phyloP scores from a whole-genome alignment of 2,888 invertebrate genomes.

The Drosophila anomelani region DNA sequence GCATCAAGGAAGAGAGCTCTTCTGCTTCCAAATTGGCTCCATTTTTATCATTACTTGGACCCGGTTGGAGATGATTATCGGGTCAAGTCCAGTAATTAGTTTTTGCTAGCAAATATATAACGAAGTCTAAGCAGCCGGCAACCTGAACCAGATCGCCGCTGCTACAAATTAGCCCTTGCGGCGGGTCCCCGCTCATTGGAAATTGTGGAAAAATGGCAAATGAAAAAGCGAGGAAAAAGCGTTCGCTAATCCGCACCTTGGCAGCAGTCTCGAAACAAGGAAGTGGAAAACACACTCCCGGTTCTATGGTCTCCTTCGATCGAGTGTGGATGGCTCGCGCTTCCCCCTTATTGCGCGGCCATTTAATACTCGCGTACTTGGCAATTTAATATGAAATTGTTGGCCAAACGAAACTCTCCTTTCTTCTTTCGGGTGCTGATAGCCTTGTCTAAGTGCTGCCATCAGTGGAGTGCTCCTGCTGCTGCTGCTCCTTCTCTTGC shows the following conservation, averaged over 20 bases:
- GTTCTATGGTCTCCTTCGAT: slow-evolving; percentile 8
- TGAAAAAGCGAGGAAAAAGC: slow-evolving; percentile 24
- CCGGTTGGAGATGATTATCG: slow-evolving; percentile 66
- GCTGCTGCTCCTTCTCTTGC: background rate
- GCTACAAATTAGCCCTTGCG: slow-evolving; percentile 80
- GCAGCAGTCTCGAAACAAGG: slow-evolving; percentile 68
- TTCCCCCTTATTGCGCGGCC: slow-evolving; percentile 53
- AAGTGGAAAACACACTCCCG: slow-evolving; percentile 65
- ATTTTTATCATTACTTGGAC: slow-evolving; percentile 68
- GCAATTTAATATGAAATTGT: slow-evolving; percentile 82
- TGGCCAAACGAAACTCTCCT: slow-evolving; percentile 59
- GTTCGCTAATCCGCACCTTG: slow-evolving; percentile 73
- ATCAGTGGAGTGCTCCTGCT: slow-evolving; percentile 62
- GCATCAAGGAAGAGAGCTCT: background rate
- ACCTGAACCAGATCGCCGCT: slow-evolving; percentile 42
- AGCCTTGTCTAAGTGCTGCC: slow-evolving; percentile 81
- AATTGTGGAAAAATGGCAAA: slow-evolving; percentile 23
- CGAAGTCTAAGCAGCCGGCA: slow-evolving; percentile 31
- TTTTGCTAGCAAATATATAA: slow-evolving; percentile 76
- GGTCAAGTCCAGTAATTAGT: slow-evolving; percentile 63
- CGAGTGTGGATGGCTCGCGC: slow-evolving; percentile 34
- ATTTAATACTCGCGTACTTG: slow-evolving; percentile 74
- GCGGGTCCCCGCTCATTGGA: slow-evolving; percentile 58
- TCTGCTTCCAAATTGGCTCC: slow-evolving; percentile 19
- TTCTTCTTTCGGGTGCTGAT: slow-evolving; percentile 68